phyloP scores from a whole-genome alignment of 2,888 invertebrate species.

The Mesorhabditis belari region DNA sequence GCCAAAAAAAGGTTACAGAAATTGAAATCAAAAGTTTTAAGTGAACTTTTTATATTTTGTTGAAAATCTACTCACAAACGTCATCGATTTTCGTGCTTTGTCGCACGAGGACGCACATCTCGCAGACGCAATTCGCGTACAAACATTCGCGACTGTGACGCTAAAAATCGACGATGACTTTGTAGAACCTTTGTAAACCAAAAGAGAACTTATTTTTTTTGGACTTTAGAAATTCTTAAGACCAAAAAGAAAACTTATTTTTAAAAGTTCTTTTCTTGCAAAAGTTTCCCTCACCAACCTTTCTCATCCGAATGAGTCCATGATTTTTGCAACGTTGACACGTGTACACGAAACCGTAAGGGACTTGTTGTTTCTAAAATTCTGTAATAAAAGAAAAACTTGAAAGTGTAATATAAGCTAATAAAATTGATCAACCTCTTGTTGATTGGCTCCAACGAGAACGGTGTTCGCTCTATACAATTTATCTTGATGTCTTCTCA shows the following conservation, averaged over 20 bases:
- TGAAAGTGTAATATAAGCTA: too few species aligned
- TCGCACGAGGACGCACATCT: background rate
- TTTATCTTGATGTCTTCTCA: background rate
- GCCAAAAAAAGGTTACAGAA: too few species aligned
- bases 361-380: background rate
- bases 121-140: background rate
- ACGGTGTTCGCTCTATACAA: background rate
- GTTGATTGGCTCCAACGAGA: background rate
- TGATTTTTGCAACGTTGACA: background rate
- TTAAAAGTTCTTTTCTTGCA: too few species aligned
- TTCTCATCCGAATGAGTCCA: background rate
- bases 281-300: too few species aligned
- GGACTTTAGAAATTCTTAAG: background rate
- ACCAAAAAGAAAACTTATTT: background rate
- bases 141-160: background rate
- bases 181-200: too few species aligned
- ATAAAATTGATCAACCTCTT: background rate
- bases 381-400: background rate
- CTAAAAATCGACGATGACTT: background rate
- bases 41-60: too few species aligned
- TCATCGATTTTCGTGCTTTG: background rate
- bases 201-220: background rate
- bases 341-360: background rate
- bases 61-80: background rate
- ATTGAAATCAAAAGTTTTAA: too few species aligned